phyloP scores from a whole-genome alignment of 2,888 invertebrate genomes.

The Belgica antarctica region DNA sequence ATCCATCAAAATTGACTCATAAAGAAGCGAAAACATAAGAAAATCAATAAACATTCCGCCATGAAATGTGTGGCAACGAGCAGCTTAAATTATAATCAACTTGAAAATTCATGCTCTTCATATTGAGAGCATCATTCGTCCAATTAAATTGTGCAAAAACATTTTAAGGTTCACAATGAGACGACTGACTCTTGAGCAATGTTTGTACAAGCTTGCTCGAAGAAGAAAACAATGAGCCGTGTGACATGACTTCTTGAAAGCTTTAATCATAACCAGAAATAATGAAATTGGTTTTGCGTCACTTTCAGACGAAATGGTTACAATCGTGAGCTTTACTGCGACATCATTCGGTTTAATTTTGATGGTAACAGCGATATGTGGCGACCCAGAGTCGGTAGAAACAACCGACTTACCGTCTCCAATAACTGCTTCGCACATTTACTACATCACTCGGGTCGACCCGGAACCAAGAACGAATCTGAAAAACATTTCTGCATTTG shows the following conservation, averaged over 20 bases:
- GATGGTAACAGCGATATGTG: constrained; percentile 1
- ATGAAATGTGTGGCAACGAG: constrained; percentile 38
- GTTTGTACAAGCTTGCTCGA: neutral
- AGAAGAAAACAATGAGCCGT: constrained; percentile 33
- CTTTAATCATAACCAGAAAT: constrained; percentile 4
- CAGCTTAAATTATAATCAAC: constrained; percentile 38
- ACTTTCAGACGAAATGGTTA: constrained; percentile 13
- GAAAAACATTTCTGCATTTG: constrained; percentile 19
- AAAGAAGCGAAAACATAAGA: constrained; percentile 11
- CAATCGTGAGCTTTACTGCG: neutral
- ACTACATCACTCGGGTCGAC: constrained; percentile 17
- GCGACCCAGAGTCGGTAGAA: neutral
- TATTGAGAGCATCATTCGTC: constrained; percentile 1
- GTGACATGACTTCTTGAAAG: constrained; percentile 31
- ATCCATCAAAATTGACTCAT: neutral
- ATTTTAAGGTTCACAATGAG: neutral
- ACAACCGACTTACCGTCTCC: neutral
- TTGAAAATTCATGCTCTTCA: constrained; percentile 25
- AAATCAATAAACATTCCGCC: constrained; percentile 36
- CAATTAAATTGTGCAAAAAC: constrained; percentile 32
- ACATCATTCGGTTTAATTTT: neutral
- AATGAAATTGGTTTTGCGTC: neutral
- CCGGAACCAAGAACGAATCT: constrained; percentile 4
- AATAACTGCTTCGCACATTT: constrained; percentile 16
- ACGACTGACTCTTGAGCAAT: neutral